phyloP scores from a whole-genome alignment of 2,797 vertebrate genomes.

The Florisuga fusca region DNA sequence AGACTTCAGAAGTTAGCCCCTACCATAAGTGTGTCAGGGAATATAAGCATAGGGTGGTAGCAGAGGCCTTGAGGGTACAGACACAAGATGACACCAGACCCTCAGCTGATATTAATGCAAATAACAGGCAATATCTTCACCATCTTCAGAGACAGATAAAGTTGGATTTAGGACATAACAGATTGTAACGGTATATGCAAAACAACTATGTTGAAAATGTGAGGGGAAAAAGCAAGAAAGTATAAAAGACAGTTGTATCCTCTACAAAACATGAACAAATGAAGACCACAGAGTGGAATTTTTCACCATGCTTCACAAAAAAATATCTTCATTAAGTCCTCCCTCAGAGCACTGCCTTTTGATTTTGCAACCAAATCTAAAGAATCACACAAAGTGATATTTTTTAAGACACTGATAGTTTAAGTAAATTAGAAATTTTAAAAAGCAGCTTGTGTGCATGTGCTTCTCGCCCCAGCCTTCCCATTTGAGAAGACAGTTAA shows the following conservation, averaged over 20 bases:
- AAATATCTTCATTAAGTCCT: neutral
- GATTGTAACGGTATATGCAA: neutral
- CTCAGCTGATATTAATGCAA: neutral
- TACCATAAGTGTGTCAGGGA: neutral
- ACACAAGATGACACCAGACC: neutral
- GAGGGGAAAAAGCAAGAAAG: neutral
- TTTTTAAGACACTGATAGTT: neutral
- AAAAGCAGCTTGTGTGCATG: neutral
- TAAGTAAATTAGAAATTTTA: neutral
- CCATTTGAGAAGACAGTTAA: neutral
- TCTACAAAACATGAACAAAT: neutral
- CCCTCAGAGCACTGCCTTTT: neutral
- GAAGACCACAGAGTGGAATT: neutral
- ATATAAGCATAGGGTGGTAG: too few relatives aligned
- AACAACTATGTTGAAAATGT: neutral
- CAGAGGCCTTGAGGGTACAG: neutral
- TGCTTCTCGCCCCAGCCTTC: neutral
- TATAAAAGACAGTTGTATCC: accelerated
- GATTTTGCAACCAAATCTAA: neutral
- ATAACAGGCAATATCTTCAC: neutral
- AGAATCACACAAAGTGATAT: neutral
- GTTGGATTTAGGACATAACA: neutral
- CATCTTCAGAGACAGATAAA: neutral
- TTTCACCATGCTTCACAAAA: neutral
- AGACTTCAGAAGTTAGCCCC: neutral